Base-by-base conservation (phyloP, 2,888 invertebrate genomes). In the Rotaria macrura region DNA sequence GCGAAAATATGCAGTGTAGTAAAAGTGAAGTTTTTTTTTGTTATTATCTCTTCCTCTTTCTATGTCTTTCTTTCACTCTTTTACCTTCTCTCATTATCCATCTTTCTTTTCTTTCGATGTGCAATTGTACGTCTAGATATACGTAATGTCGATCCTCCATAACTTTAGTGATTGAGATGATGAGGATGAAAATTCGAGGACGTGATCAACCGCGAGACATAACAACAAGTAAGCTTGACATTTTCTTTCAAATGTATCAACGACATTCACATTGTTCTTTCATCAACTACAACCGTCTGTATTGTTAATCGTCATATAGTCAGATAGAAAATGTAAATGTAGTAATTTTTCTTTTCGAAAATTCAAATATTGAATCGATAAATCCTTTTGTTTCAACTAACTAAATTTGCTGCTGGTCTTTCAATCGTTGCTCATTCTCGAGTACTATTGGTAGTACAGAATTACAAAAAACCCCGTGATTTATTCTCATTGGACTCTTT, bases 201-300 rank as follows among this genome's bases (percentile, higher is more conserved):
- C 65, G 65, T 65, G 65, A 65, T 65, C 65, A 65, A 65, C 65
- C 20, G 17, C 34, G 65, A 65, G 65, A 65, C 65, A 65, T 34
- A 65, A 65, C 65, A 65, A 65, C 65, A 65, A 65, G 65, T 65
- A 65, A 65, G 65, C 65, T 65, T 65, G 65, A 65, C 65, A 65
- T 65, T 65, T 65, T 20, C 65, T 20, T 65, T 5, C 38, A 65
- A 65, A 65, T 65, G 65, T 65, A 65, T 20, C 65, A 34, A 65
- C n/a, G 34, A 65, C 34, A 65, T 34, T 65, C 34, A 0, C 29
- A 38, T 65, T 65, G 65, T 65, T 65, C 65, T 65, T 57, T 65
- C 34, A 65, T 65, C 65, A 38, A 65, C 34, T 34, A 65, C 34
- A 38, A 65, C 34, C 34, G 9, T 57, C n/a, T 57, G 1, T 57